Conservation (phyloP, 1,140 invertebrate genomes). For the Agrypnia vestita region DNA sequence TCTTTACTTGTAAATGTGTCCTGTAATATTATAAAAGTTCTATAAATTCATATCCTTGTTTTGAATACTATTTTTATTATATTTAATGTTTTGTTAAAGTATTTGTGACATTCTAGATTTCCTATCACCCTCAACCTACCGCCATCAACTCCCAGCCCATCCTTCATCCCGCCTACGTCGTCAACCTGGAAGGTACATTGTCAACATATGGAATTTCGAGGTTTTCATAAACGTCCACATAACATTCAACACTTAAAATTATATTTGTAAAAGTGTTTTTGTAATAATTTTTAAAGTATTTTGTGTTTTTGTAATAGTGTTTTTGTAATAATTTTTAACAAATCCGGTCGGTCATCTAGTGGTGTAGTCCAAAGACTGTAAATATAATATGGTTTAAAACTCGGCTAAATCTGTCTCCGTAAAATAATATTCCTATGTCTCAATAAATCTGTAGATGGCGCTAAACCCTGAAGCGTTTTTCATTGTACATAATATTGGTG, state of each 20-base stretch:
- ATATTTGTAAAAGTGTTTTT: too few relatives aligned
- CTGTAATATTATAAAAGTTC: too few relatives aligned
- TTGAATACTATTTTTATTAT: neutral
- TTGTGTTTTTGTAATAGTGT: neutral
- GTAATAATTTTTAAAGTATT: neutral
- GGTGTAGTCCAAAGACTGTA: neutral
- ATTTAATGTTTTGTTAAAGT: neutral
- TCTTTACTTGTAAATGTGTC: too few relatives aligned
- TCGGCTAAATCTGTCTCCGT: neutral
- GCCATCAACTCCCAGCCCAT: neutral
- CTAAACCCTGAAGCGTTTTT: too few relatives aligned
- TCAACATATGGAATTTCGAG: constrained; percentile 1
- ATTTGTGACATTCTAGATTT: neutral
- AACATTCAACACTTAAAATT: neutral
- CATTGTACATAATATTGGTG: neutral
- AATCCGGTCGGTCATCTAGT: constrained; percentile 9
- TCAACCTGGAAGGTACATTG: neutral
- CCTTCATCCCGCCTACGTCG: neutral
- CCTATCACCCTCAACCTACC: neutral
- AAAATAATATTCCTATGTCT: neutral
- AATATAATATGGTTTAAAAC: neutral
- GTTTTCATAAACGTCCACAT: neutral
- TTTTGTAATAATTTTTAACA: neutral
- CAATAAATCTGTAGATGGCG: neutral
- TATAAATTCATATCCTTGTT: too few relatives aligned